Evolutionary conservation across 2,888 invertebrate species (phyloP).

Genomic region (Perizoma flavofasciatum): DNA sequence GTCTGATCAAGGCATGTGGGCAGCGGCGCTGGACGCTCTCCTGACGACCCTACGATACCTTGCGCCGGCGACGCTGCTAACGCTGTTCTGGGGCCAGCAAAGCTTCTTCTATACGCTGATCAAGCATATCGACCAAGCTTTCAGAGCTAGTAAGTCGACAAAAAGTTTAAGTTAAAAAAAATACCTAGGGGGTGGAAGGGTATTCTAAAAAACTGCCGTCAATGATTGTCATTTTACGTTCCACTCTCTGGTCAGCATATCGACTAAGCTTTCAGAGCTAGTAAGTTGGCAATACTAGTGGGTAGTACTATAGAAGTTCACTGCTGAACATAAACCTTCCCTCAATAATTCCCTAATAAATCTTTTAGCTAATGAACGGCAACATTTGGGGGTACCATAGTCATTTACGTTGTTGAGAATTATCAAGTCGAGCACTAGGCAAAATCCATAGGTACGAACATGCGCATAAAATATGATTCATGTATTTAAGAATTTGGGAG

Average conservation of each 20-base stretch:
- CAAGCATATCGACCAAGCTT: constrained; percentile 80
- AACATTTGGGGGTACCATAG: too few relatives aligned
- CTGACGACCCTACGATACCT: constrained; percentile 81
- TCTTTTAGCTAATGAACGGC: too few relatives aligned
- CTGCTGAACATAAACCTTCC: too few relatives aligned
- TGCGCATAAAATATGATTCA: too few relatives aligned
- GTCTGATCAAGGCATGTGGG: constrained; percentile 77
- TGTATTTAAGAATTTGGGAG: too few relatives aligned
- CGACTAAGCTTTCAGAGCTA: constrained; percentile 80
- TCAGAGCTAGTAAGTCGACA: constrained; percentile 79
- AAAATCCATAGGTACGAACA: too few relatives aligned
- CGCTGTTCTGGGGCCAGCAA: constrained; percentile 82
- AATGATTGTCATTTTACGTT: constrained; percentile 38
- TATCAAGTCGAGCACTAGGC: too few relatives aligned
- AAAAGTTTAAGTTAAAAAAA: too few relatives aligned
- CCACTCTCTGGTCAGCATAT: constrained; percentile 77
- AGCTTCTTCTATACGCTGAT: constrained; percentile 79
- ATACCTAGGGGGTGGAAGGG: too few relatives aligned
- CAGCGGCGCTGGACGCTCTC: constrained; percentile 70
- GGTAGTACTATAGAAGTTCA: too few relatives aligned
- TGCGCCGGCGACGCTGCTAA: constrained; percentile 82
- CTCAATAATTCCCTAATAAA: too few relatives aligned
- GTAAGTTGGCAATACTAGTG: constrained; percentile 59
- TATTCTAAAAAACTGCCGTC: too few relatives aligned
- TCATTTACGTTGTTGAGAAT: constrained; percentile 42